Conservation (phyloP, 2,888 invertebrate genomes). For the Epirrita christyi region DNA sequence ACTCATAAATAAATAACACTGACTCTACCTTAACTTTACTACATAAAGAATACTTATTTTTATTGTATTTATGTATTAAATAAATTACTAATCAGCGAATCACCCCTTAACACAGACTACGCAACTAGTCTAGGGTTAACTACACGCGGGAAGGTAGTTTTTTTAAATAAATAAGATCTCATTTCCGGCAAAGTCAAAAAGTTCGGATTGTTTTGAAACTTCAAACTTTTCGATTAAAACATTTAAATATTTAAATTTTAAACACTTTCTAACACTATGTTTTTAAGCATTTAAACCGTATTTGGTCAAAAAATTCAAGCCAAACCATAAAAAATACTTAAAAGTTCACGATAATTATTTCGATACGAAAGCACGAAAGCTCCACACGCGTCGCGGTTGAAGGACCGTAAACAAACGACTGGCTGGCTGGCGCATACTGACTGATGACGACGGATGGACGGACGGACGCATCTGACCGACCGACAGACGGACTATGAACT, state of each 20-base stretch:
- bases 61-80: no score
- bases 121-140: no score
- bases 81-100: no score
- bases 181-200: neutral
- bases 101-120: no score
- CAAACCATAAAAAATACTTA: slow-evolving; percentile 24
- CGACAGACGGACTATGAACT: slow-evolving; percentile 9
- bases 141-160: neutral
- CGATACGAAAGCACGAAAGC: slow-evolving; percentile 31
- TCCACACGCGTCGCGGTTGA: slow-evolving; percentile 23
- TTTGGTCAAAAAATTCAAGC: slow-evolving; percentile 1
- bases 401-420: slow-evolving; percentile 47
- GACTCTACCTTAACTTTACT: neutral
- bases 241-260: neutral
- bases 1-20: neutral
- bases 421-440: slow-evolving; percentile 24
- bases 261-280: neutral
- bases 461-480: slow-evolving; percentile 18
- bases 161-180: neutral
- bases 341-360: slow-evolving; percentile 43
- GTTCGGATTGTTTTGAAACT: neutral
- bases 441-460: neutral
- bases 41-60: neutral
- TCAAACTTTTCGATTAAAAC: neutral
- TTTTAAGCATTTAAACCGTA: neutral